Evolutionary conservation across 2,888 invertebrate species (phyloP), one percentile per base, ranked within the genome.

Genomic region (Tethea ocularis): DNA sequence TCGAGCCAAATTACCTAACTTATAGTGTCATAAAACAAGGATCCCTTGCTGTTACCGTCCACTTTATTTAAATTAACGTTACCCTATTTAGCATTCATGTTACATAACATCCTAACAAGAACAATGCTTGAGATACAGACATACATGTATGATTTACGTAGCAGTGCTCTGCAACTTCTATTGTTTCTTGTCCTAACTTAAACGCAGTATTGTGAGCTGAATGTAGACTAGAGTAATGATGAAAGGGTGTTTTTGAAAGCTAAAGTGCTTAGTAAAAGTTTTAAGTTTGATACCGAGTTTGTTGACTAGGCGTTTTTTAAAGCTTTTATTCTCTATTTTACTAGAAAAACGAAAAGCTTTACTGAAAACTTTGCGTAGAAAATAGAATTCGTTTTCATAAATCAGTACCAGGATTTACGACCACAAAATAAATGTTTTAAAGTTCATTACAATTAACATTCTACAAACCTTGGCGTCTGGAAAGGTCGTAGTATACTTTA

Each of bases 111-210:
- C 26, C 52, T 52, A 56, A 15, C 52, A 52, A 52, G 64, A 72
- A 75, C 77, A 75, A 75, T 74, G 54, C 61, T 63, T 61, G 41
- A 65, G 65, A 65, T 66, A 63, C 61, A 63, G 53, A 61, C 61
- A 61, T 62, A 61, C 59, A 63, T 33, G 29, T 53, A 24, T 24
- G 24, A 52, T 52, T 52, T 33, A 20, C 33, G 17, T 17, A 60
- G 41, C 61, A 57, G 57, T 57, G 64, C 62, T 67, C 52, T 61
- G 67, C 61, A 58, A 51, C 38, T 29, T 60, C 61, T 61, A 66
- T 74, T 70, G 70, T 70, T 61, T 57, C 26, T 57, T 61, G 60
- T 52, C 60, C 61, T 65, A 69, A 69, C 67, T 64, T 60, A 52
- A 41, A 41, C 41, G 52, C 57, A 62, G 20, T 33, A 33, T 53